phyloP scores from a whole-genome alignment of 2,113 vertebrate species.

The Gambusia affinis region DNA sequence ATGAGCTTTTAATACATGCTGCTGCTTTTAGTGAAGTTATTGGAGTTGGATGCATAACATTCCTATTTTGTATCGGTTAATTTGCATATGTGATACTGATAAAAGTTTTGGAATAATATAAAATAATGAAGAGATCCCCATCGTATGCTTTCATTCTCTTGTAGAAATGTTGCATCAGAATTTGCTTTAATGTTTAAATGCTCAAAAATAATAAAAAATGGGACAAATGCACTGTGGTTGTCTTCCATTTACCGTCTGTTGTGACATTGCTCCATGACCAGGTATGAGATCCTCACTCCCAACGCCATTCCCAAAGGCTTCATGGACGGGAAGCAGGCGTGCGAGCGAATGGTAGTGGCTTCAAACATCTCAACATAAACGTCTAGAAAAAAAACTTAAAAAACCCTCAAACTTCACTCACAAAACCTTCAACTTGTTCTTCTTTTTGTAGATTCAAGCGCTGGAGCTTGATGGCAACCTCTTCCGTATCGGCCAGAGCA shows the following conservation, averaged over 20 bases:
- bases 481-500: slow-evolving; percentile 97
- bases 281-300: slow-evolving; percentile 98
- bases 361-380: neutral
- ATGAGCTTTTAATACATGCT: too few relatives aligned
- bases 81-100: too few relatives aligned
- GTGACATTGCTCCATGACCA: slow-evolving; percentile 55
- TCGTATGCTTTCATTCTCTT: too few relatives aligned
- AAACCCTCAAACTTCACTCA: neutral
- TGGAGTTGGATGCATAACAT: too few relatives aligned
- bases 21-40: too few relatives aligned
- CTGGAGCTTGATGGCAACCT: slow-evolving; percentile 95
- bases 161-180: neutral
- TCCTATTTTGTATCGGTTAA: too few relatives aligned
- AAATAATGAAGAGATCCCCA: too few relatives aligned
- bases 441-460: slow-evolving; percentile 87
- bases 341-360: slow-evolving; percentile 91
- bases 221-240: too few relatives aligned
- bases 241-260: neutral
- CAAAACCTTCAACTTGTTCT: neutral
- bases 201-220: neutral
- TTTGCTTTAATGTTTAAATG: neutral
- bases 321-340: slow-evolving; percentile 99
- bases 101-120: too few relatives aligned
- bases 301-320: slow-evolving; percentile 98
- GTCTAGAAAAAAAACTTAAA: neutral